Percentiles rank a stretch among this genome's conserved stretches.
Conservation (phyloP, 1,140 invertebrate genomes). For the Drosophila triauraria region DNA sequence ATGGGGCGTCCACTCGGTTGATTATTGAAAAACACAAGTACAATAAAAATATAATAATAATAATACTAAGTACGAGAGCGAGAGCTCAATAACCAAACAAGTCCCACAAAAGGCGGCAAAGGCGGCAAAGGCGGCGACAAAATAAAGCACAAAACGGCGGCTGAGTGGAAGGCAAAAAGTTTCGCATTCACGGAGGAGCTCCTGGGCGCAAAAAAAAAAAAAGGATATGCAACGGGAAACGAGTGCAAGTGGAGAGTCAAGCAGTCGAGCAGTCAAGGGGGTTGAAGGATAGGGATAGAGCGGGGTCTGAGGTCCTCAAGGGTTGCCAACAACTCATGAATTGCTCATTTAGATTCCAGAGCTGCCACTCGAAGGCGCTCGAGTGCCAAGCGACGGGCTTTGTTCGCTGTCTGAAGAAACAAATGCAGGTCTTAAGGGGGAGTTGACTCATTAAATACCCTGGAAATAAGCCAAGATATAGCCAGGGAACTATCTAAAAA, state of each 20-base stretch:
- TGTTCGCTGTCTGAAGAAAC: slow-evolving; percentile 27
- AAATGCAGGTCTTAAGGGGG: background rate
- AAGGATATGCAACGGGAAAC: slow-evolving; percentile 41
- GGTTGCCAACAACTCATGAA: slow-evolving; percentile 80
- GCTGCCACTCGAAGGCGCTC: slow-evolving; percentile 70
- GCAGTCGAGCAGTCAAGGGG: slow-evolving; percentile 2
- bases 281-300: background rate
- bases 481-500: background rate
- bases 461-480: background rate
- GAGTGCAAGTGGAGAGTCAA: slow-evolving; percentile 33
- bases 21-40: slow-evolving; percentile 80
- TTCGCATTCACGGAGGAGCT: slow-evolving; percentile 8
- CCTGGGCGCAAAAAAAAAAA: slow-evolving; percentile 12
- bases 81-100: slow-evolving; percentile 44
- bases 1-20: slow-evolving; percentile 59
- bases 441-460: slow-evolving; percentile 5
- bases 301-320: slow-evolving; percentile 42
- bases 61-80: slow-evolving; percentile 47
- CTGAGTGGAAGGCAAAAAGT: slow-evolving; percentile 6
- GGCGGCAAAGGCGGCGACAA: slow-evolving; percentile 33
- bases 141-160: slow-evolving; percentile 18
- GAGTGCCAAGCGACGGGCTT: slow-evolving; percentile 52
- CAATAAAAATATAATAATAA: slow-evolving; percentile 72
- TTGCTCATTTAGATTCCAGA: slow-evolving; percentile 79
- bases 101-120: slow-evolving; percentile 53